These are phyloP conservation scores for Sinonovacula constricta DNA, from an alignment of 1,140 invertebrate genomes.

Conservation along the genomic window DNA sequence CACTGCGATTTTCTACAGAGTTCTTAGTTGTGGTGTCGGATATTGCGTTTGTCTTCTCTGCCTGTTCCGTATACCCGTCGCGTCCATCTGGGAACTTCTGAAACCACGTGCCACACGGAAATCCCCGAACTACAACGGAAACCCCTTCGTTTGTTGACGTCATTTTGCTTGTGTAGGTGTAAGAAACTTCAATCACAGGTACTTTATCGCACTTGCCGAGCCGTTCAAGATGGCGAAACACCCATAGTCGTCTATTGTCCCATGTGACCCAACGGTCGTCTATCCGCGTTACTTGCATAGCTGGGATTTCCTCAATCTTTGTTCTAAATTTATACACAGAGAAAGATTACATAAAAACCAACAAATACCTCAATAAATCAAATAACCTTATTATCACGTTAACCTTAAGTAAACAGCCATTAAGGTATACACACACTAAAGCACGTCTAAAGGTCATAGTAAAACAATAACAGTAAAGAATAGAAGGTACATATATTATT, in stretches of 20 bases:
- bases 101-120: slow-evolving; percentile 7
- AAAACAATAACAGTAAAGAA: background rate
- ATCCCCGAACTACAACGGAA: background rate
- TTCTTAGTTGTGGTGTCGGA: too few species aligned
- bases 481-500: too few species aligned
- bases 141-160: slow-evolving; percentile 7
- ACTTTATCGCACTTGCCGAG: slow-evolving; percentile 19
- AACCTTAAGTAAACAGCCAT: background rate
- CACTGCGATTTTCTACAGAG: too few species aligned
- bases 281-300: background rate
- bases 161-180: background rate
- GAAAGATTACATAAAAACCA: background rate
- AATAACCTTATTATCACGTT: background rate
- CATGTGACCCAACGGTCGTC: slow-evolving; percentile 1
- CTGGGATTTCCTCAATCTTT: background rate
- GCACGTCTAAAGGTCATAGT: background rate
- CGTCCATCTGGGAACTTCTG: too few species aligned
- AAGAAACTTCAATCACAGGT: background rate
- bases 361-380: background rate
- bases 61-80: too few species aligned
- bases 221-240: slow-evolving; percentile 31
- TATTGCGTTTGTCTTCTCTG: too few species aligned
- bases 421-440: background rate
- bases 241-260: slow-evolving; percentile 30
- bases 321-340: too few species aligned